Base-by-base conservation (phyloP, 2,797 vertebrate species). In the Myotis findleyi region DNA sequence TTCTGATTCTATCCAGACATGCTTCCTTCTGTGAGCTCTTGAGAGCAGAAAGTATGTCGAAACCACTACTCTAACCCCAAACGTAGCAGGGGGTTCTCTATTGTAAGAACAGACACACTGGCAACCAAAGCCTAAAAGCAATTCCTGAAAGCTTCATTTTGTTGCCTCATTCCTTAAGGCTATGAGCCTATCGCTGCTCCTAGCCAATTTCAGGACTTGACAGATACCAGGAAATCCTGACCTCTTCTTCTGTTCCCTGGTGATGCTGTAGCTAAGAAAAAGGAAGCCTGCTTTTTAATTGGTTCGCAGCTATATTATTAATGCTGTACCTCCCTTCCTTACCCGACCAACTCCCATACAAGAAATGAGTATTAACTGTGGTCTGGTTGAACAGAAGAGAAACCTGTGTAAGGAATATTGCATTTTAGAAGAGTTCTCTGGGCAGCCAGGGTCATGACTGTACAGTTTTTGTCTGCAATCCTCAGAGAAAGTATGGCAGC, bases 211-310 rank as follows among this genome's bases (percentile, higher is more conserved):
- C 92, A 91, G 36, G 14, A 10, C 59, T 79, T 85, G 69, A 82
- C 23, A 82, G 89, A 55, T 47, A 87, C 6, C 72, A 92, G 92
- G 49, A 57, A 92, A 85, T 18, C 44, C 55, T 64, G 33, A 88
- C 9, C 41, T 71, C 38, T 68, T 77, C 71, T 57, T 55, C 3
- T 13, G 69, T 64, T 85, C 68, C 12, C 62, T 38, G 13, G 72
- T 71, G 68, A 83, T 79, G 21, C 0, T 57, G 47, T 59, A 85
- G 80, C 30, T 64, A 77, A 76, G 38, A 6, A 71, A 89, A 88
- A 47, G 21, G 8, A 79, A 83, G 25, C 13, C 47, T 27, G 12
- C 27, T 62, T 51, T 85, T 71, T 88, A 79, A 69, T 25, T 82
- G 55, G 33, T 7, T 95, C 66, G 25, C 3, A 53, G 7, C 57